These are phyloP conservation scores for Ectemnius continuus DNA, from an alignment of 2,888 invertebrate genomes.

Conservation along the genomic window DNA sequence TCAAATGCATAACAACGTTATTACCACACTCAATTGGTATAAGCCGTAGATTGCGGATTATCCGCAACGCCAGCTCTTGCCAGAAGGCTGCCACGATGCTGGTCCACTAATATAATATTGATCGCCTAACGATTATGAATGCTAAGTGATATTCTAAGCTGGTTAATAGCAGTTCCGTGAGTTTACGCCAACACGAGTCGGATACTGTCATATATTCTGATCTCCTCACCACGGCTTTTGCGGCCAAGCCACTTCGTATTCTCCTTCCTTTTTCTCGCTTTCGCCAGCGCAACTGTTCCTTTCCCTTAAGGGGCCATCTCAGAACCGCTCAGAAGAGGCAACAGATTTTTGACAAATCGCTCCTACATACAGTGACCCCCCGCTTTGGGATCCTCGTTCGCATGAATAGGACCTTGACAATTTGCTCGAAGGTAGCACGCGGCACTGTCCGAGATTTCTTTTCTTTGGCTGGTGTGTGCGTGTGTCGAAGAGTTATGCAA, in stretches of 20 bases:
- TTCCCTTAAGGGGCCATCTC: no score
- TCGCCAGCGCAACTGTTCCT: no score
- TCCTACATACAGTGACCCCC: not conserved
- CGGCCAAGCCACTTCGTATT: no score
- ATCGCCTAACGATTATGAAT: conserved; percentile 65
- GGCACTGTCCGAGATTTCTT: not conserved
- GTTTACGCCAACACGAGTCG: not conserved
- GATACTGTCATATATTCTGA: not conserved
- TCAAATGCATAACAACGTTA: conserved; percentile 70
- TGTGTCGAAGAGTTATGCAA: conserved; percentile 14
- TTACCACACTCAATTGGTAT: conserved; percentile 69
- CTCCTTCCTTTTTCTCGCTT: no score
- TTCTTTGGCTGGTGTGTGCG: conserved; percentile 14
- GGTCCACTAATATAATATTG: conserved; percentile 61
- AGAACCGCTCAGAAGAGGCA: not conserved
- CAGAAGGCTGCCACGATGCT: conserved; percentile 35
- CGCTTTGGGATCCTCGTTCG: no score
- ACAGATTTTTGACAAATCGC: conserved; percentile 37
- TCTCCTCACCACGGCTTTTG: no score
- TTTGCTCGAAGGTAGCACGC: no score
- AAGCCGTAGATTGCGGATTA: conserved; percentile 71
- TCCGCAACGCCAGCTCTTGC: conserved; percentile 38
- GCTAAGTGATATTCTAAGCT: conserved; percentile 61
- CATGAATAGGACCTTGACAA: no score
- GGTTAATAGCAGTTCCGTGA: conserved; percentile 20